Percentiles rank a stretch among this genome's conserved stretches.
phyloP scores from a whole-genome alignment of 2,113 vertebrate species.

The Pangasianodon hypophthalmus region DNA sequence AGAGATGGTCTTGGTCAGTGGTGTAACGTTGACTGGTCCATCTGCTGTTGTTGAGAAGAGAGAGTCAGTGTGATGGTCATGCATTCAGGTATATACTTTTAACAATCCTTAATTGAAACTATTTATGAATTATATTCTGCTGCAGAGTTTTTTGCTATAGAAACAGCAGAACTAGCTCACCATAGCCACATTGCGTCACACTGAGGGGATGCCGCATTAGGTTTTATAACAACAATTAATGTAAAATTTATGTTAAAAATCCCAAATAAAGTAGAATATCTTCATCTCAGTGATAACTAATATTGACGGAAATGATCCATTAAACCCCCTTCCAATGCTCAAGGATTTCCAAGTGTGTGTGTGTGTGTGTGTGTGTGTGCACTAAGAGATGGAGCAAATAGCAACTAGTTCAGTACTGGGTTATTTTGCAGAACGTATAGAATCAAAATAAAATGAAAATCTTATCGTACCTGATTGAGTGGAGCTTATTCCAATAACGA shows the following conservation, averaged over 20 bases:
- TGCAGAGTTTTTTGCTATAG: slow-evolving; percentile 17
- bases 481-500: slow-evolving; percentile 39
- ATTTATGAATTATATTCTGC: slow-evolving; percentile 16
- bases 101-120: neutral
- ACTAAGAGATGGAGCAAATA: no score
- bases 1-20: slow-evolving; percentile 50
- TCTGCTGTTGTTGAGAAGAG: neutral
- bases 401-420: neutral
- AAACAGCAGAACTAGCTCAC: neutral
- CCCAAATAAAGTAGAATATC: neutral
- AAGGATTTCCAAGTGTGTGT: neutral
- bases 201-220: neutral
- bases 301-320: neutral
- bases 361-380: neutral
- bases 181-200: neutral
- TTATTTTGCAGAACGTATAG: neutral
- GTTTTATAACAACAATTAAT: neutral
- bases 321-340: neutral
- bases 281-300: neutral
- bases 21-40: slow-evolving; percentile 50
- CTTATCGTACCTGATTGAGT: slow-evolving; percentile 51
- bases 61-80: slow-evolving; percentile 12
- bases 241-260: neutral
- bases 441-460: neutral
- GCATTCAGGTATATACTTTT: neutral